phyloP scores from a whole-genome alignment of 2,888 invertebrate genomes.

The Apodemia zela region DNA sequence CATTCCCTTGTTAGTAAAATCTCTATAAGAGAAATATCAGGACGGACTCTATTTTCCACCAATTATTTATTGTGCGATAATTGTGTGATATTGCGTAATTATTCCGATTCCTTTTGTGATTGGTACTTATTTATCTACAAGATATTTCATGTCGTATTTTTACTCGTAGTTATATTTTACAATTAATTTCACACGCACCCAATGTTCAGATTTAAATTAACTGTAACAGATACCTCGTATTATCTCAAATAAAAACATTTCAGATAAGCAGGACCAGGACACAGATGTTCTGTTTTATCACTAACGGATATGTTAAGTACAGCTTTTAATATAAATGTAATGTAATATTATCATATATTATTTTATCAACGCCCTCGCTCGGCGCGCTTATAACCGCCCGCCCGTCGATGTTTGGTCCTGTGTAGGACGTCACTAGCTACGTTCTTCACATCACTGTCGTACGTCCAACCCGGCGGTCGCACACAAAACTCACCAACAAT shows the following conservation, averaged over 20 bases:
- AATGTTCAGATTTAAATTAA: too few species aligned
- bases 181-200: too few species aligned
- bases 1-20: too few species aligned
- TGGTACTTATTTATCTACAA: too few species aligned
- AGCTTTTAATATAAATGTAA: slow-evolving; percentile 66
- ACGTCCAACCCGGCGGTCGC: slow-evolving; percentile 47
- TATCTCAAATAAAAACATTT: not conserved
- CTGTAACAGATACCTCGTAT: not conserved
- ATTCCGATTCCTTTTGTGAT: too few species aligned
- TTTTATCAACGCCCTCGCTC: slow-evolving; percentile 58
- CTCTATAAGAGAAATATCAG: too few species aligned
- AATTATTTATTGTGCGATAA: too few species aligned
- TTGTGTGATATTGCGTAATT: too few species aligned
- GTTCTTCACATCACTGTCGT: slow-evolving; percentile 44
- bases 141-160: too few species aligned
- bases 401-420: slow-evolving; percentile 33
- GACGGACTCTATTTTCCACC: too few species aligned
- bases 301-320: slow-evolving; percentile 54
- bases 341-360: slow-evolving; percentile 55
- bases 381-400: slow-evolving; percentile 59
- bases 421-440: slow-evolving; percentile 41
- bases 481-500: slow-evolving; percentile 23
- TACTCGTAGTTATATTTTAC: too few species aligned
- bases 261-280: slow-evolving; percentile 16
- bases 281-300: slow-evolving; percentile 60